These are phyloP conservation scores for Drosophila peninsularis DNA, from an alignment of 2,888 invertebrate genomes.

Conservation along the genomic window DNA sequence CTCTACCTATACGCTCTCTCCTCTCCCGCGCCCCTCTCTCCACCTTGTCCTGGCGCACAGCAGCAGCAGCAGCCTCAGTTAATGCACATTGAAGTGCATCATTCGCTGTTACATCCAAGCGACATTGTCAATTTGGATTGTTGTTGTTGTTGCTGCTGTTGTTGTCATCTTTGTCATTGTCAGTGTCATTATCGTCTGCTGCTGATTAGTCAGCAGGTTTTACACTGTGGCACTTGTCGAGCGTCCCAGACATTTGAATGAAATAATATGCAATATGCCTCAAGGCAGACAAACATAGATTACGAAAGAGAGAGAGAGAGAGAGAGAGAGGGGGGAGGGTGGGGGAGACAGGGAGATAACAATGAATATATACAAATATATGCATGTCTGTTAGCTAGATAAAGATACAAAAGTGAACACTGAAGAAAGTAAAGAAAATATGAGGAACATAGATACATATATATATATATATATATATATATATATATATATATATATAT, in stretches of 20 bases:
- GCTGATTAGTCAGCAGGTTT: slow-evolving; percentile 72
- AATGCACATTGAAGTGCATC: slow-evolving; percentile 55
- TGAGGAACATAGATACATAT: no score
- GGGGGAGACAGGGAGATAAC: background rate
- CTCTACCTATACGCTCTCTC: background rate
- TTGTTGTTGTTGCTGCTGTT: slow-evolving; percentile 6
- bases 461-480: no score
- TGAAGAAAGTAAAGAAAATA: background rate
- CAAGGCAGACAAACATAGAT: background rate
- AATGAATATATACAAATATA: background rate
- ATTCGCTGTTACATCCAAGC: slow-evolving; percentile 20
- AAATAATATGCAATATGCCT: background rate
- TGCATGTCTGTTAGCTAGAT: no score
- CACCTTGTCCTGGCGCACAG: no score
- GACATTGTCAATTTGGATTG: slow-evolving; percentile 13
- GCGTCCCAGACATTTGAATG: slow-evolving; percentile 12
- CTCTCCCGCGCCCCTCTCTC: background rate
- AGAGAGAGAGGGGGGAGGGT: background rate
- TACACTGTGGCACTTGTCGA: slow-evolving; percentile 7
- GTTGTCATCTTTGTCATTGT: slow-evolving; percentile 32
- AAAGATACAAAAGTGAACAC: no score
- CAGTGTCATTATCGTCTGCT: slow-evolving; percentile 49
- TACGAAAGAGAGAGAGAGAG: background rate
- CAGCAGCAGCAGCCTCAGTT: slow-evolving; percentile 38
- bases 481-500: no score